Evolutionary conservation across 2,113 vertebrate species (phyloP), one percentile per base, ranked within the genome.

Genomic region (Nipponia nippon): DNA sequence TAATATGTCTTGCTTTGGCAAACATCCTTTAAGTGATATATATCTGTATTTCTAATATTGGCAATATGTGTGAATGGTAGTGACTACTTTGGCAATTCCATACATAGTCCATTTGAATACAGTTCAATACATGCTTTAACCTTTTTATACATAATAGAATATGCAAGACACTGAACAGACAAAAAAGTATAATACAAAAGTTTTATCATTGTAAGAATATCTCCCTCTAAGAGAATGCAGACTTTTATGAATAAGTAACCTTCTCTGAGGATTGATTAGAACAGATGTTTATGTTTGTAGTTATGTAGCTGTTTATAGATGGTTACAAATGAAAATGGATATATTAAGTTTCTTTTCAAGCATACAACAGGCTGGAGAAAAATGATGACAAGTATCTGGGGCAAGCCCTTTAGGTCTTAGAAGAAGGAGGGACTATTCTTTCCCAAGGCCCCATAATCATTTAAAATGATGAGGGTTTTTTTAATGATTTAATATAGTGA

Each of bases 401-500:
- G 65, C 89, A 93, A 96, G 90, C 73, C 91, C 63, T 96, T 96
- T 53, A 97, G 87, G 87, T 87, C 80, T 91, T 27, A 67, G 81
- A 79, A 96, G 80, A 65, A 96, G 86, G 81, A 94, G 77, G 76
- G 86, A 72, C 91, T 90, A 52, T 76, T 93, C 86, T 77, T 95
- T 91, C 95, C 90, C 93, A 97, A 96, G 96, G 95, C 96, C 90
- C 77, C 95, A 92, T 89, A 98, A 96, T 97, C 83, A 98, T 98
- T 95, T 86, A 93, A 98, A 98, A 93, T 93, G 83, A 96, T 93
- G 95, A 95, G 95, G 83, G 91, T 90, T 98, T 97, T 96, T 87
- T 94, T 69, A 98, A 97, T 98, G 98, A 98, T 98, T 98, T 98
- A 98, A 98, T 98, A 98, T 98, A 98, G 98, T 95, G 98, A 98